Evolutionary conservation across 2,888 invertebrate species (phyloP).

Genomic region (Matsumyia berberina): DNA sequence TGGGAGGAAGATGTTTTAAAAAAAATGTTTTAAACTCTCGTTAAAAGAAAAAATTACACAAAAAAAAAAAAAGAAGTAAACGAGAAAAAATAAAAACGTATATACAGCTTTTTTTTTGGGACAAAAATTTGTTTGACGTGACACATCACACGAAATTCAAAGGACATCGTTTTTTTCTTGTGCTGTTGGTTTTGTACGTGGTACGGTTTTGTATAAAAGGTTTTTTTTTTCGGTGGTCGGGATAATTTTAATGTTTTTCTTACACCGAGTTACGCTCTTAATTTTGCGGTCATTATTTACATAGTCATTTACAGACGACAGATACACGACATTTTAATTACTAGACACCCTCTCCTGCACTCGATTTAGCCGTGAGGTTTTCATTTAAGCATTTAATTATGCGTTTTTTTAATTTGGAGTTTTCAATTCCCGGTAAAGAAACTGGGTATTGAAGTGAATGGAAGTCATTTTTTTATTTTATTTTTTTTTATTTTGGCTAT

Average conservation of each 20-base stretch:
- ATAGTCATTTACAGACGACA: conserved; percentile 14
- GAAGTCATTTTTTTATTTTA: neutral
- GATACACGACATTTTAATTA: conserved; percentile 50
- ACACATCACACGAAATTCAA: conserved; percentile 50
- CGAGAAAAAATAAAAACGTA: conserved; percentile 10
- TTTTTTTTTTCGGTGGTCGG: conserved; percentile 21
- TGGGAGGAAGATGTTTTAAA: conserved; percentile 23
- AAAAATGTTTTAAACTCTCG: conserved; percentile 26
- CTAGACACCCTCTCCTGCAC: neutral
- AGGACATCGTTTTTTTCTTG: conserved; percentile 10
- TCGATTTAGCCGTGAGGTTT: neutral
- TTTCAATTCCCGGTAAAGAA: neutral
- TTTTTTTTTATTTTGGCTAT: no score
- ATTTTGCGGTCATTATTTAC: conserved; percentile 45
- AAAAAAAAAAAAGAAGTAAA: conserved; percentile 1
- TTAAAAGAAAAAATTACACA: conserved; percentile 7
- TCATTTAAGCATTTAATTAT: conserved; percentile 4
- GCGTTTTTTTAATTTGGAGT: conserved; percentile 7
- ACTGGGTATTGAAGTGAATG: neutral
- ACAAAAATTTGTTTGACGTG: conserved; percentile 33
- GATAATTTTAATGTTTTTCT: conserved; percentile 36
- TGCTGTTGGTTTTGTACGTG: neutral
- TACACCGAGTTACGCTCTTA: conserved; percentile 28
- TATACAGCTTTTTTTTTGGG: conserved; percentile 4
- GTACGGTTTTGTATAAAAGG: conserved; percentile 5